Conservation (phyloP, 2,888 invertebrate genomes). For the Scaptomyza parva region DNA sequence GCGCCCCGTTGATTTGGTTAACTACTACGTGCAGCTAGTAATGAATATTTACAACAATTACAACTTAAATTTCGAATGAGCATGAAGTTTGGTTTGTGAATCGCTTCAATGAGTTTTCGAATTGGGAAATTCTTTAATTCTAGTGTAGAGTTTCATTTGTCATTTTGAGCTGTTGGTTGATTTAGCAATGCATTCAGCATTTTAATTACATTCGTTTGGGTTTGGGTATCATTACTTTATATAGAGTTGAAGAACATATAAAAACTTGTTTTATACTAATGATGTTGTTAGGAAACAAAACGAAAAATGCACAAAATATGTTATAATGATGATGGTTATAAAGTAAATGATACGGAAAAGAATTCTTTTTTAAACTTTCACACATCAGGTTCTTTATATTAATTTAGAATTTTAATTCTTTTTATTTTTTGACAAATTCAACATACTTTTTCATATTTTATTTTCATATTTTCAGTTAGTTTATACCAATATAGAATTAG, state of each 20-base stretch:
- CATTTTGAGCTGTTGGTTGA: background rate
- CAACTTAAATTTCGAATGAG: slow-evolving; percentile 25
- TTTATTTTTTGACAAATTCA: too few relatives aligned
- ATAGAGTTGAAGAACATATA: background rate
- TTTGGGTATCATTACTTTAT: too few relatives aligned
- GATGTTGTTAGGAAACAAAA: background rate
- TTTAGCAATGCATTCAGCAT: background rate
- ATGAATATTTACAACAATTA: slow-evolving; percentile 5
- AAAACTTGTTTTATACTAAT: background rate
- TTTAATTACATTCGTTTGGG: background rate
- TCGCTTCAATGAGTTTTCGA: background rate
- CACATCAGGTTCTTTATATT: too few relatives aligned
- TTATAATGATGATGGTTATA: too few relatives aligned
- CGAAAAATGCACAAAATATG: too few relatives aligned
- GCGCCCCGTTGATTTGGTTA: slow-evolving; percentile 35
- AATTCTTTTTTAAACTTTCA: too few relatives aligned
- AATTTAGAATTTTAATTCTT: too few relatives aligned
- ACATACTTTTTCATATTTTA: too few relatives aligned
- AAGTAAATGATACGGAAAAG: too few relatives aligned
- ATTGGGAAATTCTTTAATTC: background rate
- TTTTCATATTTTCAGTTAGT: too few relatives aligned
- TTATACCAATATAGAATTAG: too few relatives aligned
- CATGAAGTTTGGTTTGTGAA: background rate
- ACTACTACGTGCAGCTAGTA: slow-evolving; percentile 9
- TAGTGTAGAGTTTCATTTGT: background rate